Base-by-base conservation (phyloP, 2,113 vertebrate genomes). In the Nanorana parkeri region DNA sequence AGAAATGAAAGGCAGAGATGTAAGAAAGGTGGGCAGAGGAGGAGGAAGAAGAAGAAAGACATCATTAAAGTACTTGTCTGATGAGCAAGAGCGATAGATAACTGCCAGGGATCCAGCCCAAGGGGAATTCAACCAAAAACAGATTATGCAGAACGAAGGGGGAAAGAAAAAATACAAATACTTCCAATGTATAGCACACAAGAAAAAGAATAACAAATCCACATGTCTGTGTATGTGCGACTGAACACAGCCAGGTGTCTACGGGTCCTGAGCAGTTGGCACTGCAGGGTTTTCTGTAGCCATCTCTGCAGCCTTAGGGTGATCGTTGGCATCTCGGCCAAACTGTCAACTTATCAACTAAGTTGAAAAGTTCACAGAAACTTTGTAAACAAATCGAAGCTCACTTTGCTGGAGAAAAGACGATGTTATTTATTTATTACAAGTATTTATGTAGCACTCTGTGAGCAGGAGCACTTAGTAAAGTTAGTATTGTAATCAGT, bases 41-140 rank as follows among this genome's bases (percentile, higher is more conserved):
- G 20, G 28, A 1, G n/a, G 21, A 64, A 63, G 26, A 64, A 63
- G 26, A 54, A 77, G 69, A 83, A 47, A 75, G 20, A 68, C 19
- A 61, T 73, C 58, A 78, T 76, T 85, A 58, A 68, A 80, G 19
- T 63, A 85, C 69, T 66, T n/a, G 68, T 73, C 17, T 87, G 72
- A 85, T 80, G 63, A 32, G 60, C 69, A 67, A 26, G 61, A 67
- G 51, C 75, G 73, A 41, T 84, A 86, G 85, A 83, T 74, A 79
- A 41, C 19, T 80, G 47, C 23, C 79, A 77, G 65, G 68, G 85
- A 81, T 41, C 66, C 17, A 73, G 68, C 66, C 83, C 52, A 61
- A 7, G 74, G 78, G 76, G 77, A 85, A 78, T 67, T 69, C 83
- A 78, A 81, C 78, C 78, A 36, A 51, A 41, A 65, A 84, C 80